These are phyloP conservation scores for Girardinus metallicus DNA, from an alignment of 2,797 vertebrate genomes.

Conservation along the genomic window DNA sequence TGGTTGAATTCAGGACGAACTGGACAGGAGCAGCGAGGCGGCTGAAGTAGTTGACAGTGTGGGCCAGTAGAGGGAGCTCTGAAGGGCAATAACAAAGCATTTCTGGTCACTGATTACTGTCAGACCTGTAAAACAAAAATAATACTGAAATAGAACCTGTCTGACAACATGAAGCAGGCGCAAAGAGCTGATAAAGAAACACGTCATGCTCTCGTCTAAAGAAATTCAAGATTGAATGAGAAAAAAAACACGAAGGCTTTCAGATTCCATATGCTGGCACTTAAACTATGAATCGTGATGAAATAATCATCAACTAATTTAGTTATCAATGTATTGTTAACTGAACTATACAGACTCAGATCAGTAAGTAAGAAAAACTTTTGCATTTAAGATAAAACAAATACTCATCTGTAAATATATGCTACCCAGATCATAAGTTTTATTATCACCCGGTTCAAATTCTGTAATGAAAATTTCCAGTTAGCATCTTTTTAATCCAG, in stretches of 20 bases:
- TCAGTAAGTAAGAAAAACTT: too few species aligned
- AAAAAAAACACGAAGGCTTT: not conserved
- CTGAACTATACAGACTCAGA: too few species aligned
- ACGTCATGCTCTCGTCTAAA: not conserved
- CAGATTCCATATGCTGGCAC: too few species aligned
- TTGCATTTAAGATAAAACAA: too few species aligned
- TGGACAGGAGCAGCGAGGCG: not conserved
- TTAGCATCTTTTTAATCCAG: too few species aligned
- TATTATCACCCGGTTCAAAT: too few species aligned
- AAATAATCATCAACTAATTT: too few species aligned
- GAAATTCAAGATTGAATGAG: not conserved
- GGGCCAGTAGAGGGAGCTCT: not conserved
- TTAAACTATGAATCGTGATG: too few species aligned
- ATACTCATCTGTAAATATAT: too few species aligned
- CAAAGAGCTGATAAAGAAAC: not conserved
- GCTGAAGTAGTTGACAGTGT: not conserved
- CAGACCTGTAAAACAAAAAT: not conserved
- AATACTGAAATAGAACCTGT: not conserved
- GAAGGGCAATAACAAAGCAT: not conserved
- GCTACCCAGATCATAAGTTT: too few species aligned
- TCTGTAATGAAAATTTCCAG: too few species aligned
- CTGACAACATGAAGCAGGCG: not conserved
- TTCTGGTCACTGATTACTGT: not conserved
- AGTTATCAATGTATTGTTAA: too few species aligned
- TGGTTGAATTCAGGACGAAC: constrained; percentile 5